Conservation (phyloP, 2,113 vertebrate species). For the Psephotus haematonotus region DNA sequence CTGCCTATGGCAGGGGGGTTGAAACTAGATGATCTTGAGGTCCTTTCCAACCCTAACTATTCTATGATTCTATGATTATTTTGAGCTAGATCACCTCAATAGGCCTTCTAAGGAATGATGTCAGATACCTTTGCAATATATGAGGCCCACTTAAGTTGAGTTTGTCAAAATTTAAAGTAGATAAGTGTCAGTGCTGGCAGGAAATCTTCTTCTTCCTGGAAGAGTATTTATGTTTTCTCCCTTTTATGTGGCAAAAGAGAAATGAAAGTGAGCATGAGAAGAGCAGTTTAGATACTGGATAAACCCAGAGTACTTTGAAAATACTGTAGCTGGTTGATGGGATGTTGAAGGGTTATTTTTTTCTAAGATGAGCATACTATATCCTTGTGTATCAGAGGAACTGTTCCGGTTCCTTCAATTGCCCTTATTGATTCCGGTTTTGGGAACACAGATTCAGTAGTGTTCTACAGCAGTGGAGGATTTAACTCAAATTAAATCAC, state of each 20-base stretch:
- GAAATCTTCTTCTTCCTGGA: slow-evolving; percentile 14
- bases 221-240: neutral
- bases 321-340: neutral
- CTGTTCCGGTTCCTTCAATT: neutral
- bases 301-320: neutral
- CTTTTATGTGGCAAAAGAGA: neutral
- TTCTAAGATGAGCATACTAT: neutral
- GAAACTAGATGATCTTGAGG: too few relatives aligned
- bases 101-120: neutral
- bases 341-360: neutral
- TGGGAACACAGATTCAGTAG: neutral
- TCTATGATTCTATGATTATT: neutral
- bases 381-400: neutral
- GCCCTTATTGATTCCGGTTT: neutral
- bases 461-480: neutral
- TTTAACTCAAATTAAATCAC: neutral
- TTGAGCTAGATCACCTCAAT: neutral
- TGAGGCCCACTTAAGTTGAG: neutral
- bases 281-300: neutral
- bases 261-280: neutral
- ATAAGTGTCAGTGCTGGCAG: neutral
- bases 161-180: slow-evolving; percentile 53
- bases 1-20: too few relatives aligned
- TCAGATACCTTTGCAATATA: slow-evolving; percentile 33
- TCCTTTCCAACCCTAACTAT: too few relatives aligned